phyloP scores from a whole-genome alignment of 2,797 vertebrate species.

The Spinibarbus caldwelli region DNA sequence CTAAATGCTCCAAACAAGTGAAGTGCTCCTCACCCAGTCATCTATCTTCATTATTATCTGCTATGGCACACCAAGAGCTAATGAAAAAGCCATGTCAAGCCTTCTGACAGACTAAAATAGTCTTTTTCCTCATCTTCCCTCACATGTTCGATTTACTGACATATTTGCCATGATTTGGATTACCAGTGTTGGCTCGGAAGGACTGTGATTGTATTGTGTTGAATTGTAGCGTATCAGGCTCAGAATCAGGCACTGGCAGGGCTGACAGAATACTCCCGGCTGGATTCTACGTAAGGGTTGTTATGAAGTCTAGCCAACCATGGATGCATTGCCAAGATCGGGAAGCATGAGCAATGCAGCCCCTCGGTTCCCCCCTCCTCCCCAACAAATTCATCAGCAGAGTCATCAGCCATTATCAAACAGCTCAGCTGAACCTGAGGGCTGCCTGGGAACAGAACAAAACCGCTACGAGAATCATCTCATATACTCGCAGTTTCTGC shows the following conservation, averaged over 20 bases:
- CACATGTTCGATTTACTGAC: conserved; percentile 27
- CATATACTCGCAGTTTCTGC: not conserved
- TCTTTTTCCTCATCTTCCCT: conserved; percentile 65
- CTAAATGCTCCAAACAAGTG: conserved; percentile 36
- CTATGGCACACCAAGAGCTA: conserved; percentile 71
- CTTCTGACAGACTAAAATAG: conserved; percentile 72
- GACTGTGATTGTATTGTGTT: conserved; percentile 15
- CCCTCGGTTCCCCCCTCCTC: not conserved
- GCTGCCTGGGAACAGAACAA: conserved; percentile 5
- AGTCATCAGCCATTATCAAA: conserved; percentile 52
- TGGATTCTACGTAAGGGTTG: conserved; percentile 42
- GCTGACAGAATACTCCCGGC: conserved; percentile 40
- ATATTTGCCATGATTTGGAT: conserved; percentile 26
- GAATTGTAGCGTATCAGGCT: not conserved
- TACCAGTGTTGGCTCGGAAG: not conserved
- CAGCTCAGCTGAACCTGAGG: conserved; percentile 25
- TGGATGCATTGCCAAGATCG: conserved; percentile 25
- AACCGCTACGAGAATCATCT: not conserved
- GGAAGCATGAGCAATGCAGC: conserved; percentile 14
- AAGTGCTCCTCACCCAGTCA: conserved; percentile 50
- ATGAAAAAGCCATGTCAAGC: conserved; percentile 65
- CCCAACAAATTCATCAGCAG: conserved; percentile 35
- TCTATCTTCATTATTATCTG: conserved; percentile 70
- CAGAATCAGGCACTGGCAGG: conserved; percentile 13
- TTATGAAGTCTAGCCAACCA: conserved; percentile 52